These are phyloP conservation scores for Thymallus thymallus DNA, from an alignment of 2,113 vertebrate genomes.

Conservation along the genomic window DNA sequence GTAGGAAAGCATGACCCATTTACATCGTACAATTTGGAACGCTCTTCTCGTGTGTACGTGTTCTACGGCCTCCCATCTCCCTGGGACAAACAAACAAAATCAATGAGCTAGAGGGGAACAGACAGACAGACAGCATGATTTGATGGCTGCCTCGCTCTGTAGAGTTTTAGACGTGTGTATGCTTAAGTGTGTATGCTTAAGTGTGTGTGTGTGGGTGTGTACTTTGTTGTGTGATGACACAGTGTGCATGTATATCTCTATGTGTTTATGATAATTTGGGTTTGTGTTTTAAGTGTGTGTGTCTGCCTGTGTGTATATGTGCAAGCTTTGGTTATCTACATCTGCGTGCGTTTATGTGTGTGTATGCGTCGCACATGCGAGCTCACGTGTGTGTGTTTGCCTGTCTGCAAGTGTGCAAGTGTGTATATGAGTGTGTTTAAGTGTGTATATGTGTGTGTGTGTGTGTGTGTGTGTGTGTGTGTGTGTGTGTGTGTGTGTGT, in stretches of 20 bases:
- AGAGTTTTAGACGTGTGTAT: slow-evolving; percentile 17
- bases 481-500: slow-evolving; percentile 9
- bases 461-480: slow-evolving; percentile 8
- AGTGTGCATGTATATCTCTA: not conserved
- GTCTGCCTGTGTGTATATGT: slow-evolving; percentile 31
- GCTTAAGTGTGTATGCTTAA: not conserved
- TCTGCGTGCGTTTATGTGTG: slow-evolving; percentile 13
- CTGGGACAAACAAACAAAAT: slow-evolving; percentile 73
- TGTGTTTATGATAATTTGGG: slow-evolving; percentile 1
- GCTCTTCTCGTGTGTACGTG: slow-evolving; percentile 27
- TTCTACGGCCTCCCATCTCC: slow-evolving; percentile 60
- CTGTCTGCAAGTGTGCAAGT: slow-evolving; percentile 22
- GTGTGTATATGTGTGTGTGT: slow-evolving; percentile 13
- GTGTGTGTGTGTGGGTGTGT: slow-evolving; percentile 24
- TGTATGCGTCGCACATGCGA: not conserved
- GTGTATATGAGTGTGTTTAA: slow-evolving; percentile 2
- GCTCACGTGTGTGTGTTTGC: not conserved
- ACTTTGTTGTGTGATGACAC: not conserved
- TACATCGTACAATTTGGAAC: slow-evolving; percentile 74
- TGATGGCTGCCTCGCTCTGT: slow-evolving; percentile 38
- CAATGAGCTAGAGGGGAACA: slow-evolving; percentile 53
- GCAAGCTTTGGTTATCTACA: not conserved
- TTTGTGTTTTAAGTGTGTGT: slow-evolving; percentile 13
- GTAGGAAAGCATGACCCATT: slow-evolving; percentile 75
- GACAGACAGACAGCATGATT: slow-evolving; percentile 52